phyloP scores from a whole-genome alignment of 2,888 invertebrate genomes.

The Spilarctia lutea region DNA sequence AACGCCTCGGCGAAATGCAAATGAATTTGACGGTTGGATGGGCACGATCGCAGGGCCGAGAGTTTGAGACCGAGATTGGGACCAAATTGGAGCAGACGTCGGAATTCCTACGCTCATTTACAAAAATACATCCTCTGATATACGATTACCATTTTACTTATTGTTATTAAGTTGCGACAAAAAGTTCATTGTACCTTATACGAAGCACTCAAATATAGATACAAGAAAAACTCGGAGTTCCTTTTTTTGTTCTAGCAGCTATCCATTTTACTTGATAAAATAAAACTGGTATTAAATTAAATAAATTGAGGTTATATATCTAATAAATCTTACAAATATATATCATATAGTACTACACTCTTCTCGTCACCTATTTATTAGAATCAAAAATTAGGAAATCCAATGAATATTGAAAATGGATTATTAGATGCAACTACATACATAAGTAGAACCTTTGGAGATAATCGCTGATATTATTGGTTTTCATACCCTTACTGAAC shows the following conservation, averaged over 20 bases:
- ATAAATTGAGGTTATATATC: too few relatives aligned
- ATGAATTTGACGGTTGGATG: slow-evolving; percentile 71
- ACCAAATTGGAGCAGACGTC: slow-evolving; percentile 71
- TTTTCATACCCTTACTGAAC: not conserved
- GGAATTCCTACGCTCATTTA: slow-evolving; percentile 69
- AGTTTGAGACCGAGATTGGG: slow-evolving; percentile 54
- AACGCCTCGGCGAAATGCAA: slow-evolving; percentile 76
- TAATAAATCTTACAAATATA: too few relatives aligned
- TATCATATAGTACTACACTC: too few relatives aligned
- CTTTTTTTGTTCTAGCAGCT: too few relatives aligned
- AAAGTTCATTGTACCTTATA: slow-evolving; percentile 28
- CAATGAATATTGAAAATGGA: too few relatives aligned
- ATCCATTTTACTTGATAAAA: too few relatives aligned
- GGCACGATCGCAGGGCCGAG: slow-evolving; percentile 48
- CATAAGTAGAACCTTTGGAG: too few relatives aligned
- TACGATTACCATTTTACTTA: slow-evolving; percentile 55
- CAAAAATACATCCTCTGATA: slow-evolving; percentile 63
- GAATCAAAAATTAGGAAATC: too few relatives aligned
- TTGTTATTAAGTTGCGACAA: slow-evolving; percentile 42
- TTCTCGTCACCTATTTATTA: too few relatives aligned
- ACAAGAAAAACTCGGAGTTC: too few relatives aligned
- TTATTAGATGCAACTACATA: too few relatives aligned
- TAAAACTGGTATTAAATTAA: too few relatives aligned
- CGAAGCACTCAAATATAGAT: slow-evolving; percentile 34
- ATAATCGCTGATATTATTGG: not conserved